These are phyloP conservation scores for Hypotaenidia philippensis DNA, from an alignment of 2,797 vertebrate species.

Conservation along the genomic window DNA sequence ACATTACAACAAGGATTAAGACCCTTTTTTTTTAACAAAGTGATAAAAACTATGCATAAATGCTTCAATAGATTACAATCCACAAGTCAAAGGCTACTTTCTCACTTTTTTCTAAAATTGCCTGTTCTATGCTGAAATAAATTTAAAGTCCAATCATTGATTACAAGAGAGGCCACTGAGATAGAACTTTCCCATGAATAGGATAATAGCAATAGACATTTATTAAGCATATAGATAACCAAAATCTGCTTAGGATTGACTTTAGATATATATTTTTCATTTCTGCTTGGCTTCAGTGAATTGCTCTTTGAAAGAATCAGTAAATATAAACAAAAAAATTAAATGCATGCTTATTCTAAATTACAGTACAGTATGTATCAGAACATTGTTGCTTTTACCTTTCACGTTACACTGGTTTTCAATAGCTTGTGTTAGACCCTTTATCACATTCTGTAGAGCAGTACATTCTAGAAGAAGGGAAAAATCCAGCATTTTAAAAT, in stretches of 20 bases:
- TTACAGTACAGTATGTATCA: not conserved
- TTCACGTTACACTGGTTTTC: conserved; percentile 89
- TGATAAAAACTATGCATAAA: not conserved
- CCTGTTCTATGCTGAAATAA: not conserved
- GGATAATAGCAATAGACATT: not conserved
- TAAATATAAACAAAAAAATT: not conserved
- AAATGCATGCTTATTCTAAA: not conserved
- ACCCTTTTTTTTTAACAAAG: not conserved
- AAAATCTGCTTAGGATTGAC: not conserved
- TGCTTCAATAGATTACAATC: not conserved
- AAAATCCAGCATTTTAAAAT: not conserved
- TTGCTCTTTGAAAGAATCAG: not conserved
- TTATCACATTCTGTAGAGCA: conserved; percentile 83
- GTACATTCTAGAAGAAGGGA: conserved; percentile 85
- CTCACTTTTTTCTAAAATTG: not conserved
- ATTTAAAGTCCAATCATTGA: not conserved
- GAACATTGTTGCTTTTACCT: conserved; percentile 79
- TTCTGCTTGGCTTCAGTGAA: not conserved
- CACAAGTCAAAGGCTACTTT: not conserved
- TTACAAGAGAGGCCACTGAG: not conserved
- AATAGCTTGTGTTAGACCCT: conserved; percentile 86
- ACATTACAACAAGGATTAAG: not conserved
- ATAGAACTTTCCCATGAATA: not conserved
- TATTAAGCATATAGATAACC: not conserved
- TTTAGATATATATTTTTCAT: not conserved